Conservation (phyloP, 2,888 invertebrate species). For the Andrena dorsata region DNA sequence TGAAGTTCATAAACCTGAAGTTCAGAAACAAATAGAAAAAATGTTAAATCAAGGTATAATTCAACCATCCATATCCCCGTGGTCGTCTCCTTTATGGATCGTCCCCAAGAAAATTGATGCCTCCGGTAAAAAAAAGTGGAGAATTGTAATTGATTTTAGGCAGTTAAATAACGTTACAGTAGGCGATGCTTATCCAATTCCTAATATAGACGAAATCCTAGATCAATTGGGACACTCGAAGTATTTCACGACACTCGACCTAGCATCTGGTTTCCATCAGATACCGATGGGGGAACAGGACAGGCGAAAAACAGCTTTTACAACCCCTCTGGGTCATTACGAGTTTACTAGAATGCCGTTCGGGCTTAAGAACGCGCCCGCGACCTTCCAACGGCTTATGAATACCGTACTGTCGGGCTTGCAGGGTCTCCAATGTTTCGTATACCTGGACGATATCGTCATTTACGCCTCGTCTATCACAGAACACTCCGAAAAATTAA, state of each 20-base stretch:
- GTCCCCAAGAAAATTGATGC: conserved; percentile 2
- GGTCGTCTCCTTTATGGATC: conserved; percentile 1
- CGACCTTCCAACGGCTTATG: no score
- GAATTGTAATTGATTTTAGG: conserved; percentile 3
- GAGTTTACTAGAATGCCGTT: no score
- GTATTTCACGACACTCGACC: background rate
- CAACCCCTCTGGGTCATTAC: no score
- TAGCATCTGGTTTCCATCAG: background rate
- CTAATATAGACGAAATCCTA: background rate
- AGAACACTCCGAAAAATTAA: no score
- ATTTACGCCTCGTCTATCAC: no score
- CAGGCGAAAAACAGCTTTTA: no score
- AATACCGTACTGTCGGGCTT: no score
- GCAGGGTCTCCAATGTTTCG: no score
- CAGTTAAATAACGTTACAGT: background rate
- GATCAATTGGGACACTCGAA: background rate
- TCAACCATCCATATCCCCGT: background rate
- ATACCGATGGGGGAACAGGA: background rate
- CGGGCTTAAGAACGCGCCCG: no score
- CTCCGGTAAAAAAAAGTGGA: background rate
- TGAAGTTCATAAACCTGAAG: background rate
- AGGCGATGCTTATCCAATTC: background rate
- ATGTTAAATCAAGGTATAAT: conserved; percentile 8
- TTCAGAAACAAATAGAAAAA: conserved; percentile 2
- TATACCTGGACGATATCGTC: no score